phyloP scores from a whole-genome alignment of 2,797 vertebrate genomes.

The Adelosebastes latens region DNA sequence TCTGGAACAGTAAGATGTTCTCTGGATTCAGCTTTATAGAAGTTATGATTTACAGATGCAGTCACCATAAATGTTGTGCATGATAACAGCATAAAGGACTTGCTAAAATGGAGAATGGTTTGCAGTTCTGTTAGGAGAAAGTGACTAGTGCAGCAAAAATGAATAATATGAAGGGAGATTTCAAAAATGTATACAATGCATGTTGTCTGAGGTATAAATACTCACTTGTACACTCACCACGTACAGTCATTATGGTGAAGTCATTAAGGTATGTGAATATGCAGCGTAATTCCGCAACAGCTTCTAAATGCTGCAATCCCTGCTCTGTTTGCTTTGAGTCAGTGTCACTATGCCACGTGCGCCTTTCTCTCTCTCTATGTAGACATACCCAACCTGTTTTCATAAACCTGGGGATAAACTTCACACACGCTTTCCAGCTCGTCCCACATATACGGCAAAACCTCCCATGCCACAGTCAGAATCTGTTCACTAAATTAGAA shows the following conservation, averaged over 20 bases:
- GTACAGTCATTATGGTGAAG: neutral
- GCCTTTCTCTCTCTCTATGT: neutral
- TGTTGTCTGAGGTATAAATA: neutral
- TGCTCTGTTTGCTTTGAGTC: constrained; percentile 50
- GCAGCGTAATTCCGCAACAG: neutral
- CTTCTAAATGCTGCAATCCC: constrained; percentile 12
- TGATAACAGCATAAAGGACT: neutral
- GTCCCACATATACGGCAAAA: neutral
- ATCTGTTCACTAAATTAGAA: neutral
- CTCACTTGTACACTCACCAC: too few species aligned
- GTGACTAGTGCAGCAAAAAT: neutral
- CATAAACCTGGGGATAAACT: constrained; percentile 13
- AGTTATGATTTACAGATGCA: neutral
- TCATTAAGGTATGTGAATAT: neutral
- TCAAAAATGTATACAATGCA: neutral
- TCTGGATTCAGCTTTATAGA: neutral
- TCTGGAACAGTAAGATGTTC: neutral
- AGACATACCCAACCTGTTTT: constrained; percentile 23
- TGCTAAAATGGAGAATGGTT: neutral
- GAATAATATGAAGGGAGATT: neutral
- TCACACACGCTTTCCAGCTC: constrained; percentile 15
- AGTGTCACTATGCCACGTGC: neutral
- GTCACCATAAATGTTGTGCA: neutral
- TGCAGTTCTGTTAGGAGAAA: neutral
- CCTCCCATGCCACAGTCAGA: neutral